Base-by-base conservation (phyloP, 37 sponge, comb jelly and placozoan species). In the Axinella damicornis region DNA sequence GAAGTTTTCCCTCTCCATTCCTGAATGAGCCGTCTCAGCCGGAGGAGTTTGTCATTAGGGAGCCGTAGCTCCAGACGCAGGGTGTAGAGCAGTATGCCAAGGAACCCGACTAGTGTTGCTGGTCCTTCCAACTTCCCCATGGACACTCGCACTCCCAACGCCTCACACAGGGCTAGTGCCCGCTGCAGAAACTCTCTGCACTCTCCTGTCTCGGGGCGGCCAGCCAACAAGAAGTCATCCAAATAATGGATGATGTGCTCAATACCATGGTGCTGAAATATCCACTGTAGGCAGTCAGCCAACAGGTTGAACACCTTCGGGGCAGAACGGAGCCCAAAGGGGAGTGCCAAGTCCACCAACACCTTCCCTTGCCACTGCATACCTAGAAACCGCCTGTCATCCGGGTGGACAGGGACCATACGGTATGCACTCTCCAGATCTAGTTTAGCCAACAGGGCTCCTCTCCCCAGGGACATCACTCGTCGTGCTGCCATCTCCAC, bases 401-500 rank as follows among this genome's bases (percentile, higher is more conserved):
- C 6, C 4, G 4, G 9, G 13, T 61, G 63, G 27, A 61, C 63
- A 27, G 63, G 5, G 25, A 61, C 63, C 63, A 61, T 22, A 2
- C 46, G 46, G 46, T 46, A 46, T 9, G 9, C 46, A 46, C 69
- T 68, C 69, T 68, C 34, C 69, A 68, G 73, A 46, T 38, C 22
- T 4, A 46, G 37, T 15, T 41, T 28, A 5, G 46, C 9, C 46
- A 46, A 46, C 2, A 22, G 27, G 2, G 63, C 13, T 5, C 63
- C 63, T 11, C 13, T 61, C 5, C 63, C 63, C 25, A 61, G 63
- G 2, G 25, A 27, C 5, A 61, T 2, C 5, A 61, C 27, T 5
- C 63, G 2, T 25, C 63, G 63, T 25, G 27, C 63, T 25, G 63
- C 76, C 57, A 52, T 54, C 9, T 46, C 46, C 46, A 46, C 46